Evolutionary conservation across 2,797 vertebrate species (phyloP).

Genomic region (Coregonus ussuriensis): DNA sequence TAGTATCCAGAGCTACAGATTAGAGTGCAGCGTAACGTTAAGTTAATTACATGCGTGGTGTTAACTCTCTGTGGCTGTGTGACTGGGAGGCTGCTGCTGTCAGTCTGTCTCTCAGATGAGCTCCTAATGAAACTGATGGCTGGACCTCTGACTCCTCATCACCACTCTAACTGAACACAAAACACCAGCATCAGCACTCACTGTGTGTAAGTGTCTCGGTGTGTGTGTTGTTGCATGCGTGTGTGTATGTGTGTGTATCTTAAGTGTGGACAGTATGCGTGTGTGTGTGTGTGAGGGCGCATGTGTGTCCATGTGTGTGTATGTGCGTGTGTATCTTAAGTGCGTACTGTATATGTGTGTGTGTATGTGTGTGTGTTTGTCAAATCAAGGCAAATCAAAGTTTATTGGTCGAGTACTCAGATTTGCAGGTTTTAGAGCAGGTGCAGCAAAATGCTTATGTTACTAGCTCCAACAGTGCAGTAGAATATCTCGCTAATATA

Average conservation of each 20-base stretch:
- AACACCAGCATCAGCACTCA: neutral
- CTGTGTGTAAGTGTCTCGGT: neutral
- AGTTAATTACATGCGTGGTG: neutral
- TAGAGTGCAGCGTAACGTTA: neutral
- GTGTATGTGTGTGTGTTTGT: too few relatives aligned
- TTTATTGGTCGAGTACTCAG: too few relatives aligned
- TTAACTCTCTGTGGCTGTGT: neutral
- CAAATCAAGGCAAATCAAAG: too few relatives aligned
- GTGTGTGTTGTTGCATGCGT: neutral
- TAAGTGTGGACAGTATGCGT: too few relatives aligned
- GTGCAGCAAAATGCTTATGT: too few relatives aligned
- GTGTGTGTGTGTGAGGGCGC: too few relatives aligned
- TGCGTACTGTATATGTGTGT: too few relatives aligned
- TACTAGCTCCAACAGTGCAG: too few relatives aligned
- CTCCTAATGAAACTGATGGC: neutral
- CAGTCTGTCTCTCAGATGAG: neutral
- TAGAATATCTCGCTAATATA: too few relatives aligned
- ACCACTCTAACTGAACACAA: neutral
- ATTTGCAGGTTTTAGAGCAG: too few relatives aligned
- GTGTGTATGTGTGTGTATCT: neutral
- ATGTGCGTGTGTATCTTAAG: too few relatives aligned
- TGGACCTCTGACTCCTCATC: neutral
- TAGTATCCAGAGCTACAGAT: neutral
- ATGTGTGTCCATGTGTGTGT: too few relatives aligned
- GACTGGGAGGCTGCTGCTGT: neutral